A percentile compares a stretch with the other conserved stretches of the same genome.
Conservation (phyloP, 2,797 vertebrate genomes). For the Coendou prehensilis region DNA sequence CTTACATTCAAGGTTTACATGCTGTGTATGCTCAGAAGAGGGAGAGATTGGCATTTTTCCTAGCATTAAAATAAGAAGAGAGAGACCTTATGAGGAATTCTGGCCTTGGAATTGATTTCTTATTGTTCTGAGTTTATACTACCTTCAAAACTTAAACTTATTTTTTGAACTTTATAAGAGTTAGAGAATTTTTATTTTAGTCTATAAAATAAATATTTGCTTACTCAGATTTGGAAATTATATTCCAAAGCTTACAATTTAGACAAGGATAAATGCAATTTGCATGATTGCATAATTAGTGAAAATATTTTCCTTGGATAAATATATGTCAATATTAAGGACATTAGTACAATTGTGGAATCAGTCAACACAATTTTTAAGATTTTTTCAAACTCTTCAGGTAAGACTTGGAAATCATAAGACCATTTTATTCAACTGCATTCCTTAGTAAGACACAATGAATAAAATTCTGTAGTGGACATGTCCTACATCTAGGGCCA, state of each 20-base stretch:
- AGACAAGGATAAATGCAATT: background rate
- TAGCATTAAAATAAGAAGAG: conserved; percentile 55
- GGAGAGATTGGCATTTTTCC: conserved; percentile 39
- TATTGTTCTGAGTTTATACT: background rate
- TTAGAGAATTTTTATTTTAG: background rate
- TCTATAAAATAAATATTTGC: background rate
- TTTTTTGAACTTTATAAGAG: background rate
- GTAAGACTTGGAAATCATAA: background rate
- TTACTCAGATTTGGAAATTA: background rate
- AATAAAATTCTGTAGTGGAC: background rate
- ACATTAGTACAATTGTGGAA: background rate
- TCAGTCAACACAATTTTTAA: background rate
- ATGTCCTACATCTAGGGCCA: background rate
- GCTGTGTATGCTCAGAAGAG: conserved; percentile 9
- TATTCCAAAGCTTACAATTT: conserved; percentile 4
- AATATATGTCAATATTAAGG: conserved; percentile 15
- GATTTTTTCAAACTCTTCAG: background rate
- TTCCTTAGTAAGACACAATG: background rate
- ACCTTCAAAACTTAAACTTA: conserved; percentile 39
- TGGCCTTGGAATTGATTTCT: conserved; percentile 48
- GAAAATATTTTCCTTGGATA: conserved; percentile 20
- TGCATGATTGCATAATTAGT: conserved; percentile 4
- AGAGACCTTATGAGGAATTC: background rate
- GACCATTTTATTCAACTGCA: background rate
- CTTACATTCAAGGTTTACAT: conserved; percentile 62